phyloP scores from a whole-genome alignment of 2,113 vertebrate genomes.

The Mystacornis crossleyi region DNA sequence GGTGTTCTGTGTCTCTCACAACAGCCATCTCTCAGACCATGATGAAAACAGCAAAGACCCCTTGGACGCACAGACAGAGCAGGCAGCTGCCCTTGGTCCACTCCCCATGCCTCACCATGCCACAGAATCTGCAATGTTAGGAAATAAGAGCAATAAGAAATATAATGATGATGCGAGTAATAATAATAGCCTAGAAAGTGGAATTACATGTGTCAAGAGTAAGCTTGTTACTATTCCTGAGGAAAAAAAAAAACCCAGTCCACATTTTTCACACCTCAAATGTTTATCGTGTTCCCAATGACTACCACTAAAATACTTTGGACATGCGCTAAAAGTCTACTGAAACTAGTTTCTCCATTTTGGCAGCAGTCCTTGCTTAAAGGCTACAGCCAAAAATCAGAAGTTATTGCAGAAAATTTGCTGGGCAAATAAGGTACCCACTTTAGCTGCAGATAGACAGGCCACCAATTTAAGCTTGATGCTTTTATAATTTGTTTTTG shows the following conservation, averaged over 20 bases:
- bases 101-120: slow-evolving; percentile 46
- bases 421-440: background rate
- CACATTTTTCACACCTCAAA: slow-evolving; percentile 28
- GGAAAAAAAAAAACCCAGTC: background rate
- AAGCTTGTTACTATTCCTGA: background rate
- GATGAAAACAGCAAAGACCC: slow-evolving; percentile 68
- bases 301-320: slow-evolving; percentile 71
- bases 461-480: background rate
- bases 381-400: background rate
- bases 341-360: slow-evolving; percentile 77
- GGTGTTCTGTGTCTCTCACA: slow-evolving; percentile 32
- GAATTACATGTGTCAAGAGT: background rate
- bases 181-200: background rate
- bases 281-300: slow-evolving; percentile 72
- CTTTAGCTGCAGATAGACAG: background rate
- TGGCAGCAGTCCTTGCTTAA: slow-evolving; percentile 70
- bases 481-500: background rate
- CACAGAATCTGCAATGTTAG: slow-evolving; percentile 56
- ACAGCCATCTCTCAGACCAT: slow-evolving; percentile 52
- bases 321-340: slow-evolving; percentile 72
- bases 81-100: slow-evolving; percentile 73
- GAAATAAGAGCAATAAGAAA: background rate
- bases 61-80: slow-evolving; percentile 69
- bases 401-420: background rate
- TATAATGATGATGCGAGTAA: background rate